Base-by-base conservation (phyloP, 2,113 vertebrate species). In the Lepus americanus region DNA sequence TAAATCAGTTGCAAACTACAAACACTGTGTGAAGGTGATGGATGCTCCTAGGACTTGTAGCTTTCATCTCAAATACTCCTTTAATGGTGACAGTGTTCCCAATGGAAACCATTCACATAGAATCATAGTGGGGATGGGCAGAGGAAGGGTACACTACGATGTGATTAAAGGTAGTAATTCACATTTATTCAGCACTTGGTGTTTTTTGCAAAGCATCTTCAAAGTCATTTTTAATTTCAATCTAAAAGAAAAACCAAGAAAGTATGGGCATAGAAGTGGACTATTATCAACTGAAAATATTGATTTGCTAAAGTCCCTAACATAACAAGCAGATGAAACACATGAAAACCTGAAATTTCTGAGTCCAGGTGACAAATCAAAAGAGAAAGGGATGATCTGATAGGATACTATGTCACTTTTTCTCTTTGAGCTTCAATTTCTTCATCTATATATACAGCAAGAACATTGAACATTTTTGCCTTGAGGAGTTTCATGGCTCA, bases 201-300 rank as follows among this genome's bases (percentile, higher is more conserved):
- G 7, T 7, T 69, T 87, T 92, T 87, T 4, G 13, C 55, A 61
- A 76, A 90, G 51, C 69, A 80, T 53, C 27, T 84, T 79, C 77
- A 91, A 0, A 36, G 64, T 77, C n/a, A 80, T 14, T 59, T 17
- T 59, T 64, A 79, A 93, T 83, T 92, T 90, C 31, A 85, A 44
- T 39, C 10, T 74, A 19, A 25, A 89, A 69, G 61, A 36, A 33
- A 9, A 27, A 49, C 51, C 23, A 39, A n/a, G 69, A 51, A 88
- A 53, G 36, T 53, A 27, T 6, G 55, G 59, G 14, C 13, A 31
- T 55, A 23, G 64, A 3, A 20, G 20, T 3, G 8, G 7, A 2
- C 16, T 74, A 74, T 44, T 20, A 74, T 25, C 19, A 55, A 51
- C 27, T 74, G 16, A 93, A 51, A 74, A 70, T 49, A 79, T 16